These are phyloP conservation scores for Dufourea novaeangliae DNA, from an alignment of 1,140 invertebrate genomes.

Conservation along the genomic window DNA sequence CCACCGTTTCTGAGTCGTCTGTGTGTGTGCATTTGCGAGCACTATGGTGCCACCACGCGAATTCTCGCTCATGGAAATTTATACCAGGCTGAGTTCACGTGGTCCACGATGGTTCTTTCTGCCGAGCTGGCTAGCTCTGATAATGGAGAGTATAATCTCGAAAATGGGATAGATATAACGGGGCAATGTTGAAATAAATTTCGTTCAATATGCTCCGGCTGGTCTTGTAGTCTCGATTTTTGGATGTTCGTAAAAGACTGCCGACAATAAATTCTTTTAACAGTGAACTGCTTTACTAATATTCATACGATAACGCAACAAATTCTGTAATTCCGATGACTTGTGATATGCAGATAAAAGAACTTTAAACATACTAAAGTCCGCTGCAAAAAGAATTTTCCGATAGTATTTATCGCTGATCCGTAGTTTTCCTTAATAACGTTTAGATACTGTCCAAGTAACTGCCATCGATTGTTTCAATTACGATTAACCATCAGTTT, in stretches of 20 bases:
- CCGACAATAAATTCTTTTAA: too few species aligned
- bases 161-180: too few species aligned
- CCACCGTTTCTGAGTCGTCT: not conserved
- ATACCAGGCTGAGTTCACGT: not conserved
- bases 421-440: not conserved
- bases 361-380: slow-evolving; percentile 8
- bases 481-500: slow-evolving; percentile 17
- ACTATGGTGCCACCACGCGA: not conserved
- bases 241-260: too few species aligned
- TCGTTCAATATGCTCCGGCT: too few species aligned
- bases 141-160: too few species aligned
- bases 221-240: too few species aligned
- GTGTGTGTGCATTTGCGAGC: not conserved
- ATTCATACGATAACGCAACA: too few species aligned
- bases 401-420: slow-evolving; percentile 20
- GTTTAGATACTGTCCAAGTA: not conserved
- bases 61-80: not conserved
- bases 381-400: not conserved
- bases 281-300: too few species aligned
- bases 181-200: too few species aligned
- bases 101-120: not conserved
- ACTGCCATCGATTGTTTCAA: slow-evolving; percentile 11
- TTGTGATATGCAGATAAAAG: not conserved
- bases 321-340: too few species aligned
- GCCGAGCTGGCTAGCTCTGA: too few species aligned